phyloP scores from a whole-genome alignment of 2,797 vertebrate species.

The Bradypodion ventrale region DNA sequence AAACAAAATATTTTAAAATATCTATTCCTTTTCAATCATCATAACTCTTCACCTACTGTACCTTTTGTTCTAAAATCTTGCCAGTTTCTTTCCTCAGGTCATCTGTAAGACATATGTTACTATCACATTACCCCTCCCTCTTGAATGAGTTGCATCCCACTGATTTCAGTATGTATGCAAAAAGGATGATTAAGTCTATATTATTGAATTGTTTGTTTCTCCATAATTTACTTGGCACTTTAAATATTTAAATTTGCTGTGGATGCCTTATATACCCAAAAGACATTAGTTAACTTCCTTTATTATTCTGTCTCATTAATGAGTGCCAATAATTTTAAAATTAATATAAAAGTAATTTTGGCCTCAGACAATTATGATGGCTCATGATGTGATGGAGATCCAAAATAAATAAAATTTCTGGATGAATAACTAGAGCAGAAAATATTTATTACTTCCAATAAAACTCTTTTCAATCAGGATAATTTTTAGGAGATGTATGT shows the following conservation, averaged over 20 bases:
- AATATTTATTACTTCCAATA: conserved; percentile 50
- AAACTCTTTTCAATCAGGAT: conserved; percentile 30
- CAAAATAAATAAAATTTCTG: conserved; percentile 55
- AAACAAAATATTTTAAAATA: neutral
- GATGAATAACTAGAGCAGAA: conserved; percentile 25
- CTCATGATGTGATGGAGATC: conserved; percentile 24
- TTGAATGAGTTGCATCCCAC: neutral
- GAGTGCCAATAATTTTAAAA: conserved; percentile 45
- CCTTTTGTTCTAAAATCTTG: neutral
- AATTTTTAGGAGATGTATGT: too few species aligned
- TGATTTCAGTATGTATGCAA: neutral
- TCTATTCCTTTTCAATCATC: neutral
- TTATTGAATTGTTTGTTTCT: neutral
- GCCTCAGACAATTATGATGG: conserved; percentile 33
- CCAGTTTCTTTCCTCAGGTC: neutral
- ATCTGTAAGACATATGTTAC: neutral
- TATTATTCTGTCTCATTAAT: conserved; percentile 54
- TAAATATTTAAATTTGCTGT: conserved; percentile 43
- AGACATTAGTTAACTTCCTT: conserved; percentile 32
- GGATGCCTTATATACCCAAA: conserved; percentile 38
- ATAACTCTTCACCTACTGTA: neutral
- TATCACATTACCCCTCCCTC: neutral
- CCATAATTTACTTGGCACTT: conserved; percentile 37
- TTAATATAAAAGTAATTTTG: conserved; percentile 53
- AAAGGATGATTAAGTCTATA: neutral